Base-by-base conservation (phyloP, 2,888 invertebrate species). In the Lottia gigantea region DNA sequence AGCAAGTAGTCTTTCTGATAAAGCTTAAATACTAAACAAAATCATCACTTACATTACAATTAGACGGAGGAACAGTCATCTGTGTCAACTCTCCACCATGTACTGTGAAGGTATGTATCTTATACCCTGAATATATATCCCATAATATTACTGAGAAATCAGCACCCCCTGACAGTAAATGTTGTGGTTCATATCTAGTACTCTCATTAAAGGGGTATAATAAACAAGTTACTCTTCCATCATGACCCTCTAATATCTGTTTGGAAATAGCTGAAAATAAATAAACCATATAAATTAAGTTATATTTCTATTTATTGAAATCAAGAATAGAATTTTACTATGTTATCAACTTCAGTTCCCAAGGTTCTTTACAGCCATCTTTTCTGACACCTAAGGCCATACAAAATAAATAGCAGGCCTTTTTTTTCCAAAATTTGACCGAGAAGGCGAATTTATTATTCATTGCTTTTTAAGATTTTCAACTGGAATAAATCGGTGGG, bases 51-150 rank as follows among this genome's bases (percentile, higher is more conserved):
- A 90, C 91, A 83, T 89, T 91, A 80, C 91, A 91, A 76, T 94
- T 95, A 76, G 94, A 94, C 0, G 98, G 98, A 19, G 98, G 98
- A 7, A 98, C 96, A 68, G 97, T 90, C 2, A 99, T 91, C 88
- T 97, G 96, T 0, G 95, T 94, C 16, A 99, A 95, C 90, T 98
- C 97, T 0, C 98, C 99, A 0, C 98, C 98, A 88, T 99, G 98
- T 0, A 98, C 97, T 84, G 97, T 97, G 90, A 98, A 99, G 6
- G 97, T 92, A 87, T 98, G 96, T 69, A 99, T 90, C 55, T 97
- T 89, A 1, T 93, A 92, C 2, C 97, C 97, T 46, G 94, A 94
- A 85, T 95, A 95, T 78, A 98, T 90, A 86, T 98, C 97, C 98
- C 98, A 98, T 0, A 98, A 91, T 80, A 96, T 96, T 3, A 97